A percentile compares a stretch with the other conserved stretches of the same genome.
Evolutionary conservation across 2,797 vertebrate genomes (phyloP).

Genomic region (Molossus alvarezi): DNA sequence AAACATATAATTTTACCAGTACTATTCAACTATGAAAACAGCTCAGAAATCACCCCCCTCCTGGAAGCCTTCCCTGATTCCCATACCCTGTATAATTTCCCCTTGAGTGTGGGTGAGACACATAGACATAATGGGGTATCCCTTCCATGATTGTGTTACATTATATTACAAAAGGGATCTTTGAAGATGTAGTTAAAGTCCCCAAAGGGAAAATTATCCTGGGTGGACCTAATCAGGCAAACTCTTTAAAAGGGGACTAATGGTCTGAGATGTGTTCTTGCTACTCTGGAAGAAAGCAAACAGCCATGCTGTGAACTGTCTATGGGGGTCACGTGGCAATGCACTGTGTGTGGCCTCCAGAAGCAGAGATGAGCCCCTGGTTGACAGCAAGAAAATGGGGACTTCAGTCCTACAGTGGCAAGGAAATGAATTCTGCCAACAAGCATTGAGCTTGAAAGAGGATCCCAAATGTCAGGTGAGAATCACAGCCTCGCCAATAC

Average conservation of each 20-base stretch:
- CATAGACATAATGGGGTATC: neutral
- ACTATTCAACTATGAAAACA: neutral
- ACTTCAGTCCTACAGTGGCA: neutral
- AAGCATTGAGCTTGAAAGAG: constrained; percentile 24
- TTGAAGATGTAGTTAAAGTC: neutral
- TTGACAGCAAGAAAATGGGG: neutral
- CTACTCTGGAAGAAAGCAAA: neutral
- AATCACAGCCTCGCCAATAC: neutral
- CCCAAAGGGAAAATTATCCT: neutral
- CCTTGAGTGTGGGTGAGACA: neutral
- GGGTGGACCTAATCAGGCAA: neutral
- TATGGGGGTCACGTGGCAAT: neutral
- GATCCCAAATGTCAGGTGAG: constrained; percentile 5
- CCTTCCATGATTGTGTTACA: neutral
- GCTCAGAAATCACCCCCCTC: neutral
- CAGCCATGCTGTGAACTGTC: neutral
- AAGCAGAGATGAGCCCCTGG: neutral
- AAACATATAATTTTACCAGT: neutral
- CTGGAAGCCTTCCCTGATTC: constrained; percentile 17
- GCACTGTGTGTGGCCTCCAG: neutral
- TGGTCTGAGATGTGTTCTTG: neutral
- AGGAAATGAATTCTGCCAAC: constrained; percentile 27
- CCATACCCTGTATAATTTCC: neutral
- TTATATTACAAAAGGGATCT: neutral
- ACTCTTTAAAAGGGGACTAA: neutral